Conservation (phyloP, 2,888 invertebrate species). For the Meandrusa payeni region DNA sequence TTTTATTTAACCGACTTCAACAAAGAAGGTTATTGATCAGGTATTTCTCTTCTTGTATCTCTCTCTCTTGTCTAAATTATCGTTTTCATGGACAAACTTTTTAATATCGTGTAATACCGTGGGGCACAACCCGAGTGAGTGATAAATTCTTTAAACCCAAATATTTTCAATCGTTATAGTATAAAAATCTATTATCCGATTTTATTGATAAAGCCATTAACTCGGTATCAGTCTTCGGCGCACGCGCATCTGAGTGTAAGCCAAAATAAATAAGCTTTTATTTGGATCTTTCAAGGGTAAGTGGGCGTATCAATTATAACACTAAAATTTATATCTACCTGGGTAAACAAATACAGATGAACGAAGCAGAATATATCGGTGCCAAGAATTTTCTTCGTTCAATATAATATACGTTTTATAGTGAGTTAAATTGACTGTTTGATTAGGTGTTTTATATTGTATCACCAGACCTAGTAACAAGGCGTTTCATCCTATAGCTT, state of each 20-base stretch:
- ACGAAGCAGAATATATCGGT: not conserved
- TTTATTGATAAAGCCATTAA: conserved; percentile 61
- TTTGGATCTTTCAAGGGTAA: conserved; percentile 33
- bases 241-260: conserved; percentile 58
- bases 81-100: no score
- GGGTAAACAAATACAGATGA: conserved; percentile 18
- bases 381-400: not conserved
- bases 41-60: no score
- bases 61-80: no score
- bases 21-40: no score
- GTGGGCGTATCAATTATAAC: conserved; percentile 19
- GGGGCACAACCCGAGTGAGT: no score
- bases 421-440: not conserved
- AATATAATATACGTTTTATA: not conserved
- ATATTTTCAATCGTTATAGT: conserved; percentile 39
- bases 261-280: conserved; percentile 72
- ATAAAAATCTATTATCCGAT: conserved; percentile 51
- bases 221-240: conserved; percentile 66
- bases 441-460: conserved; percentile 11
- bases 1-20: no score
- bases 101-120: no score
- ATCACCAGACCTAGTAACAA: not conserved
- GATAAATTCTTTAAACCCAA: no score
- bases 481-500: no score
- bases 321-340: conserved; percentile 12